Base-by-base conservation (phyloP, 2,888 invertebrate genomes). In the Scelioninae gen. 1 region DNA sequence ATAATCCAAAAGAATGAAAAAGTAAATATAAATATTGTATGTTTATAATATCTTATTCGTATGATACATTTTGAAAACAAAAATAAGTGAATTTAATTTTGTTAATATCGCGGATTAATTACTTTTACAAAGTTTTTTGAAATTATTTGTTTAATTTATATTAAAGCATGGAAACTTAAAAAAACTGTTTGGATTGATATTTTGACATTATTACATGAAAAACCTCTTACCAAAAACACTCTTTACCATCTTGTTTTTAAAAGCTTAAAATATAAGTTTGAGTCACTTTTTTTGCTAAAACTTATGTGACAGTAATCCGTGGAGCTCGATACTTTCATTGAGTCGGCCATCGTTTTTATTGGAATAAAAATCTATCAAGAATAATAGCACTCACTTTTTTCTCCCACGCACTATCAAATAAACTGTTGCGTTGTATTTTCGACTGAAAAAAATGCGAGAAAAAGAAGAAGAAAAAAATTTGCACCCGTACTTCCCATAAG, bases 401-500 rank as follows among this genome's bases (percentile, higher is more conserved):
- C 34, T 38, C 45, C 32, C 47, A 63, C 23, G 16, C 53, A 13
- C 55, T 23, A 55, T 10, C 31, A 53, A 49, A 68, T 69, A 76
- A 62, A 81, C 29, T 58, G 47, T 65, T 63, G 45, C 65, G 38
- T 31, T 75, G 58, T 65, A 66, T 79, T 81, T 75, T 47, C 8
- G 43, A 23, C 13, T 49, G 23, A 45, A 75, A 63, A 55, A 69
- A 23, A 47, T 11, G 53, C n/a, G 34, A 51, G 1, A 51, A 29
- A 65, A 49, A 8, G 51, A 51, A 51, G 10, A 13, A 45, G 29
- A 38, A 43, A 47, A 65, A 58, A 68, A 49, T 40, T 68, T 32
- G 15, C 68, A 15, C 63, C 34, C 72, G 47, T 40, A 78, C 80
- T 84, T 85, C 83, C 77, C 77, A 83, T 68, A 66, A 84, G 79